Evolutionary conservation across 2,888 invertebrate species (phyloP).

Genomic region (Zhengitettix transpicula): DNA sequence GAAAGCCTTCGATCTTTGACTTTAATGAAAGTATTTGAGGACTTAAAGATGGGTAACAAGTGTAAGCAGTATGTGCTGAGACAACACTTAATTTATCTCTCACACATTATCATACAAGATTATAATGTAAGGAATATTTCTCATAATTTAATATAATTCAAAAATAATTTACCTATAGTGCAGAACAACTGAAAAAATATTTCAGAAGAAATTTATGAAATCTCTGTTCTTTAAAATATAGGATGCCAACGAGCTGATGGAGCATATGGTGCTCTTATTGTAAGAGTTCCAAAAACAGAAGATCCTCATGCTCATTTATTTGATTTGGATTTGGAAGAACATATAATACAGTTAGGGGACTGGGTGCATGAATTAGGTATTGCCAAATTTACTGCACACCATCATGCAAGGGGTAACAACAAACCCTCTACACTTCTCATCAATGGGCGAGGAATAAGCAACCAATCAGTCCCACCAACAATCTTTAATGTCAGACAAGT

Average conservation of each 20-base stretch:
- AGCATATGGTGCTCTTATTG: constrained; percentile 59
- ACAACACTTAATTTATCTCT: no score
- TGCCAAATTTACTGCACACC: constrained; percentile 66
- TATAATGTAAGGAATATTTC: no score
- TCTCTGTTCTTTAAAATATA: constrained; percentile 8
- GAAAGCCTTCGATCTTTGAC: no score
- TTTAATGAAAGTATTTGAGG: no score
- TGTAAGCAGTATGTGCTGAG: no score
- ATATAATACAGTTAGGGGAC: constrained; percentile 58
- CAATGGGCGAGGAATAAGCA: constrained; percentile 51
- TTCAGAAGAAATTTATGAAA: no score
- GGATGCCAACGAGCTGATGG: constrained; percentile 81
- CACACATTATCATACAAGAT: no score
- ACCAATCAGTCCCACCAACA: constrained; percentile 36
- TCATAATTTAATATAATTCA: no score
- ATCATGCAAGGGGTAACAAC: constrained; percentile 66
- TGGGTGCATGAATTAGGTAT: constrained; percentile 62
- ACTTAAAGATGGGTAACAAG: no score
- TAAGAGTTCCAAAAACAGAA: constrained; percentile 44
- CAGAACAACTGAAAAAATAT: no score
- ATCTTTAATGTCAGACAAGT: constrained; percentile 50
- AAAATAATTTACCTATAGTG: no score
- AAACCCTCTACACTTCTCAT: constrained; percentile 66
- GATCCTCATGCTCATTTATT: constrained; percentile 51
- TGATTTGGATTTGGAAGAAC: constrained; percentile 62